Conservation (phyloP, 2,113 vertebrate species). For the Columbina picui region DNA sequence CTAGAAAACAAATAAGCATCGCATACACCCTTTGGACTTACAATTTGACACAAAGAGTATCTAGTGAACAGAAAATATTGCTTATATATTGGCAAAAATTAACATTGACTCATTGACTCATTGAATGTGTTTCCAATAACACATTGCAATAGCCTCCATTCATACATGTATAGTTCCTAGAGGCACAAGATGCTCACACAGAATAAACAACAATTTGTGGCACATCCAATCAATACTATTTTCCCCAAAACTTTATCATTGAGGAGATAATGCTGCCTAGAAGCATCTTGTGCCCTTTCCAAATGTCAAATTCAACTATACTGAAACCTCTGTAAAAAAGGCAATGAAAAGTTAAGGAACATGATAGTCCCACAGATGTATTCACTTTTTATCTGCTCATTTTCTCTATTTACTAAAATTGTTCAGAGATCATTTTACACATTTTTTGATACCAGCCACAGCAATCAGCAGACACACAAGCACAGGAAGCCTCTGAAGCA, state of each 20-base stretch:
- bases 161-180: neutral
- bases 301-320: neutral
- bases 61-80: neutral
- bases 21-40: neutral
- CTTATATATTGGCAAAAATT: neutral
- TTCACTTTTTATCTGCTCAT: fast-evolving
- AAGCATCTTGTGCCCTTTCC: constrained; percentile 8
- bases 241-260: neutral
- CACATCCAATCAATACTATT: neutral
- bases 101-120: neutral
- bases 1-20: neutral
- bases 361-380: neutral
- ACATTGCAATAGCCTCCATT: neutral
- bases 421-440: neutral
- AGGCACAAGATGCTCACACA: neutral
- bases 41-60: neutral
- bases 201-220: neutral
- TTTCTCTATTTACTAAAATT: neutral
- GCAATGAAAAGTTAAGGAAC: neutral
- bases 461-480: neutral
- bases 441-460: neutral
- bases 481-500: neutral
- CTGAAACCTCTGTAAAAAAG: neutral
- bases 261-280: neutral
- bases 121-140: neutral